Evolutionary conservation across 1,140 invertebrate species (phyloP), one percentile per base, ranked within the genome.

Genomic region (Camponotus floridanus): DNA sequence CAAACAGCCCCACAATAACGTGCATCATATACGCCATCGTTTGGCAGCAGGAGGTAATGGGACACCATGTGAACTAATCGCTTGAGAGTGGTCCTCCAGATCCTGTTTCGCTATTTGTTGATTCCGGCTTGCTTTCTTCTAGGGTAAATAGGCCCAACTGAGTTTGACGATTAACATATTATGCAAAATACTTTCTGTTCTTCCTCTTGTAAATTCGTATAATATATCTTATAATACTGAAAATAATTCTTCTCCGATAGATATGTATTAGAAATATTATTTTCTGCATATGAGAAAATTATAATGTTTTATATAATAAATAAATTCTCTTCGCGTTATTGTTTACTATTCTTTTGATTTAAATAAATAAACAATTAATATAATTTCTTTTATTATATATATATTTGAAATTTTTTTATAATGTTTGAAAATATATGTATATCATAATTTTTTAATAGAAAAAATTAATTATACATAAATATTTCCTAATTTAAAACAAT

Each of bases 51-150:
- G 78, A 88, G 85, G 94, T 92, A 94, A 94, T 90, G 89, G 87
- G 92, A 94, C 92, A 94, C 94, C 94, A 94, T 94, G 94, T 94
- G 94, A 94, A 94, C 93, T 94, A 94, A 94, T 94, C 93, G 93
- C 85, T 89, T 68, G 85, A 90, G 92, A 94, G 93, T 94, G 93
- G 92, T 92, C 87, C 88, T 92, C 87, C 71, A 90, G 87, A 94
- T 94, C 92, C 87, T 91, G 90, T 93, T 94, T 93, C 93, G 89
- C 87, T 92, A 91, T 93, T 92, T 90, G 90, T 91, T 88, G 87
- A 91, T 80, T 85, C 80, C 33, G 74, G 84, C 64, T 48, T 86
- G 59, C 36, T 74, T 68, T 87, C 86, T 91, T 86, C 45, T 76
- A 87, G 86, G 84, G 81, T 48, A 51, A 71, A 74, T 42, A 61